Evolutionary conservation across 2,797 vertebrate genomes (phyloP), one percentile per base, ranked within the genome.

Genomic region (Anguilla anguilla): DNA sequence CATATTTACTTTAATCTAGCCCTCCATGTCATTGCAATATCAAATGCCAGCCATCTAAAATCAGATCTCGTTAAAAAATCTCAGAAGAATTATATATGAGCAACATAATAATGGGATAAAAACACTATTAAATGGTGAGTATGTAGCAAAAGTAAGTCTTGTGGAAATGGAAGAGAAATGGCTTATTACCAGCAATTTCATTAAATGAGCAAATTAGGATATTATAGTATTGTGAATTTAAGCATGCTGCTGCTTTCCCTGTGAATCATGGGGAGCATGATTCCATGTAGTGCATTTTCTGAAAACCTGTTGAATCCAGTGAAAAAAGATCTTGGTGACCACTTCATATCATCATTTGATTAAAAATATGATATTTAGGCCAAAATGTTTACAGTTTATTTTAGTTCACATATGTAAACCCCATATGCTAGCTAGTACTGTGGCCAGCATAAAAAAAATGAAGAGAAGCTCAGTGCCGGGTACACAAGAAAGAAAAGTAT

Each of bases 301-400:
- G 64, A 69, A 69, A n/a, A 69, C 64, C 64, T 69, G 69, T 9
- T 72, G n/a, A 72, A 72, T 72, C 69, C 9, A 31, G 69, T 72
- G 28, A 72, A 72, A 72, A 35, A 9, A 72, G 28, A 28, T 6
- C 64, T 25, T 61, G 59, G 59, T 22, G 59, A 61, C 59, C 22
- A 61, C 22, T 10, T n/a, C 64, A 69, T 25, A 28, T 9, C 64
- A 69, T 69, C 64, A n/a, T 69, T 69, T 9, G 64, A 10, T 69
- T 69, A 69, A 61, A 7, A 69, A n/a, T 69, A 6, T 69, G n/a
- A 69, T 9, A 74, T 35, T 35, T 35, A 39, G 31, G 10, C 31
- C 31, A 39, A 74, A 35, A 39, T 15, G 10, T 11, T 74, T 13
- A 3, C 19, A 53, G 49, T 39, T 83, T 31, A 87, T 87, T 83